Conservation (phyloP, 2,797 vertebrate species). For the Thaleichthys pacificus region DNA sequence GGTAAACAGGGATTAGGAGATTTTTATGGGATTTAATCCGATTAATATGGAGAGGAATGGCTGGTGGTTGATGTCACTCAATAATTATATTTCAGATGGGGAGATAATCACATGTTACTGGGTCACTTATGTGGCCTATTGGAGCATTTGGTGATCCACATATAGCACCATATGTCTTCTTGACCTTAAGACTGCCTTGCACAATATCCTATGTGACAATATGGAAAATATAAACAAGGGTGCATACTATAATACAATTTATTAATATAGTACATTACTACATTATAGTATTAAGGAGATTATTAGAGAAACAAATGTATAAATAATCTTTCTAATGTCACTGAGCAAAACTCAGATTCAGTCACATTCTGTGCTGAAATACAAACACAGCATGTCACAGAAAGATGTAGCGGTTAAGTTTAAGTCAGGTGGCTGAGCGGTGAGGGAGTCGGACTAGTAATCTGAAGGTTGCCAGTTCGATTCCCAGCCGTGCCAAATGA, state of each 20-base stretch:
- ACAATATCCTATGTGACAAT: slow-evolving; percentile 29
- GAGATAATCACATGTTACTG: slow-evolving; percentile 61
- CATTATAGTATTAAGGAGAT: no score
- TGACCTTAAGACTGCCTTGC: slow-evolving; percentile 52
- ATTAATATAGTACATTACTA: neutral
- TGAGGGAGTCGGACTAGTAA: no score
- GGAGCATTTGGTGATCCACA: slow-evolving; percentile 54
- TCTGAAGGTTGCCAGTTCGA: no score
- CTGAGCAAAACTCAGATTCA: neutral
- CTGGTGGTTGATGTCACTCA: slow-evolving; percentile 63
- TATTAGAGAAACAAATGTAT: neutral
- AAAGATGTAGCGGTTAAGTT: neutral
- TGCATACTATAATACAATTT: neutral
- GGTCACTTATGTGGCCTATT: slow-evolving; percentile 63
- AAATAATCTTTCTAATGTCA: neutral
- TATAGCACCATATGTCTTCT: slow-evolving; percentile 63
- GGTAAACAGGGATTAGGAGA: slow-evolving; percentile 72
- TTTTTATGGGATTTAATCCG: slow-evolving; percentile 68
- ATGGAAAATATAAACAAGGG: neutral
- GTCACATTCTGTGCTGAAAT: no score
- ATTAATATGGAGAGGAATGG: slow-evolving; percentile 68
- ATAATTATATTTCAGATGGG: slow-evolving; percentile 67
- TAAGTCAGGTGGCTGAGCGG: no score
- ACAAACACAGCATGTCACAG: neutral
- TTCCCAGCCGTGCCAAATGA: no score